phyloP scores from a whole-genome alignment of 23 tunicate species.

The Halocynthia roretzi region DNA sequence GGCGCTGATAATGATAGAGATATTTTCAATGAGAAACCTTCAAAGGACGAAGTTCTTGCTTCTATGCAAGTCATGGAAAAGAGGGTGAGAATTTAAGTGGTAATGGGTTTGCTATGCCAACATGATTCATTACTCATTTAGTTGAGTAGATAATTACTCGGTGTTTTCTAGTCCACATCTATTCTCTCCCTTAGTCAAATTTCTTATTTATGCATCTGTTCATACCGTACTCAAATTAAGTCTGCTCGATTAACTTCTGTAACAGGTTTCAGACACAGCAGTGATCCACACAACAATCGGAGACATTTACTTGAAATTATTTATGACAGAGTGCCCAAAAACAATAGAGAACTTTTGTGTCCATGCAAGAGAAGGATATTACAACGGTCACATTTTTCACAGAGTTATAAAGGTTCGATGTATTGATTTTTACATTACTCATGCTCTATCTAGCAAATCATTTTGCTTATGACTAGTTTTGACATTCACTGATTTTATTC shows the following conservation, averaged over 20 bases:
- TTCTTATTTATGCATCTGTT: no score
- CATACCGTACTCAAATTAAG: no score
- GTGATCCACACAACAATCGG: constrained; percentile 82
- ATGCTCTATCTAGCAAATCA: not conserved
- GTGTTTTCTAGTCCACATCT: not conserved
- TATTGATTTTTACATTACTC: not conserved
- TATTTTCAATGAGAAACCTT: constrained; percentile 94
- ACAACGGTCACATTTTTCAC: constrained; percentile 94
- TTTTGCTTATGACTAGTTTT: not conserved
- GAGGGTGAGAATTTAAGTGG: constrained; percentile 14
- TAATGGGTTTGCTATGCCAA: no score
- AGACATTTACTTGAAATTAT: constrained; percentile 70
- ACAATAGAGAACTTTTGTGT: constrained; percentile 93
- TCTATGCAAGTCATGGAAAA: constrained; percentile 83
- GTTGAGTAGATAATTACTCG: not conserved
- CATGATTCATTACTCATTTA: not conserved
- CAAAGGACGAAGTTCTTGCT: constrained; percentile 93
- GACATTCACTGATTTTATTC: not conserved
- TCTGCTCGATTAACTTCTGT: not conserved
- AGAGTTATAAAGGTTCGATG: constrained; percentile 61
- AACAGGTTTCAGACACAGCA: constrained; percentile 57
- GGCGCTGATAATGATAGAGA: constrained; percentile 60
- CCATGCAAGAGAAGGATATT: constrained; percentile 85
- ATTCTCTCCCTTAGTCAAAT: no score
- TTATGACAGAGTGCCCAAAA: constrained; percentile 72